Evolutionary conservation across 2,888 invertebrate genomes (phyloP).

Genomic region (Chaetogeoica ovagalla): DNA sequence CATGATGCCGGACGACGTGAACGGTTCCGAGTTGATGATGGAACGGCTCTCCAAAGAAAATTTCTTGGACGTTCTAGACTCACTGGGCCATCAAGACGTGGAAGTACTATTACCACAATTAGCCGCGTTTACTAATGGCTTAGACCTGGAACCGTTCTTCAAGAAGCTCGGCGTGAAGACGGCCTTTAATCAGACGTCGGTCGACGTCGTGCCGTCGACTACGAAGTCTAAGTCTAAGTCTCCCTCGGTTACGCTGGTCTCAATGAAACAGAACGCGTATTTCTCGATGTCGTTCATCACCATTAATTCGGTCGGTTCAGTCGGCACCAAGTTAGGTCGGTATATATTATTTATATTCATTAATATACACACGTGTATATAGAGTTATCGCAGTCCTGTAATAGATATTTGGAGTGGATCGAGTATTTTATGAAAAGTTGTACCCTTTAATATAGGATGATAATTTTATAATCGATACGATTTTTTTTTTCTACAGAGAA

Average conservation of each 20-base stretch:
- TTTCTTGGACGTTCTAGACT: slow-evolving; percentile 56
- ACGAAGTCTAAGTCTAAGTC: slow-evolving; percentile 55
- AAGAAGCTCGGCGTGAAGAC: slow-evolving; percentile 56
- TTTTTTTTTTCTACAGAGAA: no score
- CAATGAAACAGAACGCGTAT: slow-evolving; percentile 58
- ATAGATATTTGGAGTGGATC: not conserved
- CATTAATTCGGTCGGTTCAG: slow-evolving; percentile 58
- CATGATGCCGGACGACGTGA: slow-evolving; percentile 57
- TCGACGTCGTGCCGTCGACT: not conserved
- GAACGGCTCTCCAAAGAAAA: slow-evolving; percentile 54
- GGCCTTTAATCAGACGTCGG: slow-evolving; percentile 55
- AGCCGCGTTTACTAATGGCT: slow-evolving; percentile 57
- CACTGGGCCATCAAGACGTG: slow-evolving; percentile 56
- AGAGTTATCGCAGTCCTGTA: no score
- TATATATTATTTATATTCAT: not conserved
- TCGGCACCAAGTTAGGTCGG: slow-evolving; percentile 57
- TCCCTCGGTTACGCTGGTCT: slow-evolving; percentile 30
- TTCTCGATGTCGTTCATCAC: slow-evolving; percentile 58
- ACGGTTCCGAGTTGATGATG: slow-evolving; percentile 44
- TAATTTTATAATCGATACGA: no score
- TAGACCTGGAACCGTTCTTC: slow-evolving; percentile 57
- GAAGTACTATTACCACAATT: slow-evolving; percentile 58
- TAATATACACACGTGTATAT: no score
- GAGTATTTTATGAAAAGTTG: no score
- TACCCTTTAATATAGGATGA: no score